Conservation (phyloP, 2,797 vertebrate species). For the Steatocranus sp. region DNA sequence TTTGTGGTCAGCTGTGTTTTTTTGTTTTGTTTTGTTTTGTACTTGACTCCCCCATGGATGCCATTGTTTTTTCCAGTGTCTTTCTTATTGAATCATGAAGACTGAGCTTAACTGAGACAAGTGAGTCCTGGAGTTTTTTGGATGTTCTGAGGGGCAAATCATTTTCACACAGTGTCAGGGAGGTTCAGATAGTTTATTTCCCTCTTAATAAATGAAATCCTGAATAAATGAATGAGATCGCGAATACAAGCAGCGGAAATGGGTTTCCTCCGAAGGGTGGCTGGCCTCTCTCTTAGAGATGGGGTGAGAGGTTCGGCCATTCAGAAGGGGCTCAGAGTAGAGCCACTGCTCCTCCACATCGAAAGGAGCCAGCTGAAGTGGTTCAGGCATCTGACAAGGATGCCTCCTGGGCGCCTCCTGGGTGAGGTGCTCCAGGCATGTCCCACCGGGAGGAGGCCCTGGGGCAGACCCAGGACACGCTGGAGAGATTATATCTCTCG, state of each 20-base stretch:
- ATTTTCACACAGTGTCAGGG: neutral
- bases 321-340: accelerated
- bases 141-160: neutral
- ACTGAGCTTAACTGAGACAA: neutral
- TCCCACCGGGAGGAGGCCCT: neutral
- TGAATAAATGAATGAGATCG: neutral
- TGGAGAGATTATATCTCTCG: neutral
- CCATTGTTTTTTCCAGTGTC: neutral
- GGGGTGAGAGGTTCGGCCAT: neutral
- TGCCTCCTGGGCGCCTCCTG: neutral
- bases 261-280: neutral
- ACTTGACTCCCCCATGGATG: neutral
- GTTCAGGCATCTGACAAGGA: neutral
- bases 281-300: neutral
- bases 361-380: neutral
- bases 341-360: neutral
- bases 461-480: neutral
- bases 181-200: neutral
- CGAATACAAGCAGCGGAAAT: neutral
- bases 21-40: too few relatives aligned
- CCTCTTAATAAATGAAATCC: neutral
- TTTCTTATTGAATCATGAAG: neutral
- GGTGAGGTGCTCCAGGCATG: accelerated
- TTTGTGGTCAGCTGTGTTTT: neutral
- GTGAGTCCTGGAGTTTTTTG: neutral